phyloP scores from a whole-genome alignment of 2,113 vertebrate genomes.

The Tachysurus fulvidraco region DNA sequence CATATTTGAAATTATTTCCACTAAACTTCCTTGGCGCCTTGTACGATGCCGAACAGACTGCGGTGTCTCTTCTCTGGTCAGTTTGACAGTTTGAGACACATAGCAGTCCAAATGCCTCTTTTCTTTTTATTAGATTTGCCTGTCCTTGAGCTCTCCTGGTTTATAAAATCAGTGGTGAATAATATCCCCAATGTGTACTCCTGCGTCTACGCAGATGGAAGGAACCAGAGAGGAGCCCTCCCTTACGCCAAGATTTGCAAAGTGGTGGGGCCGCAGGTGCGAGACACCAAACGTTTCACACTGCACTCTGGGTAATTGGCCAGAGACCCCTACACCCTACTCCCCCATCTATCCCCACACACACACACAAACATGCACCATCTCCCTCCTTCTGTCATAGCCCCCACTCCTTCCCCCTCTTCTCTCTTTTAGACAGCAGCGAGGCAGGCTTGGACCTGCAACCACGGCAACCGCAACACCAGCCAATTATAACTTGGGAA shows the following conservation, averaged over 20 bases:
- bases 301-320: slow-evolving; percentile 86
- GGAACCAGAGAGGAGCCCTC: slow-evolving; percentile 21
- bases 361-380: slow-evolving; percentile 48
- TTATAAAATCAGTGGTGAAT: slow-evolving; percentile 48
- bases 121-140: slow-evolving; percentile 46
- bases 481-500: slow-evolving; percentile 80
- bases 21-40: slow-evolving; percentile 15
- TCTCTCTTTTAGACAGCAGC: slow-evolving; percentile 61
- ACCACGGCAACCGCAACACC: slow-evolving; percentile 72
- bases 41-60: neutral
- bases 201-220: slow-evolving; percentile 42
- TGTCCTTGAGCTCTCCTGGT: slow-evolving; percentile 44
- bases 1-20: slow-evolving; percentile 20
- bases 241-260: slow-evolving; percentile 36
- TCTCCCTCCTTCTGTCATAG: slow-evolving; percentile 43
- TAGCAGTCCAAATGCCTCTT: neutral
- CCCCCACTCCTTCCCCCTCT: slow-evolving; percentile 66
- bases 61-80: neutral
- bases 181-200: slow-evolving; percentile 34
- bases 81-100: neutral
- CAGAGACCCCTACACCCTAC: slow-evolving; percentile 60
- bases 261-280: slow-evolving; percentile 75
- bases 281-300: slow-evolving; percentile 75
- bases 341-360: neutral
- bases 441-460: slow-evolving; percentile 78